Evolutionary conservation across 1,140 invertebrate species (phyloP).

Genomic region (Acromyrmex echinatior): DNA sequence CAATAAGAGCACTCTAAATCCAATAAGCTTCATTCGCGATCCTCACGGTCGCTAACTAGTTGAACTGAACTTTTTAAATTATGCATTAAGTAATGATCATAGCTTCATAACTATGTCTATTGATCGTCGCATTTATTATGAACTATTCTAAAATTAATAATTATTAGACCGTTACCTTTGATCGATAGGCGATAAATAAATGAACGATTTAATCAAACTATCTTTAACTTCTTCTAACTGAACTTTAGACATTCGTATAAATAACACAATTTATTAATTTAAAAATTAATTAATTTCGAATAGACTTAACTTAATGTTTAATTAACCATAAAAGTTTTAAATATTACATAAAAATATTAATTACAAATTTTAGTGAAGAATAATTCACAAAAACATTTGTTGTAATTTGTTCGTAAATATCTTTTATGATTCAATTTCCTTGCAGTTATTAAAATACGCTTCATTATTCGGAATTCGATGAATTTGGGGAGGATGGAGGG

Average conservation of each 20-base stretch:
- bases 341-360: background rate
- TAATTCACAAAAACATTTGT: background rate
- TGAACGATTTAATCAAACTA: background rate
- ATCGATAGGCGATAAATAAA: background rate
- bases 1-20: slow-evolving; percentile 38
- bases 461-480: slow-evolving; percentile 9
- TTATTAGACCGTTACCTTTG: background rate
- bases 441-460: background rate
- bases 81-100: slow-evolving; percentile 34
- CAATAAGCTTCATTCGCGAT: slow-evolving; percentile 47
- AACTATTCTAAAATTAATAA: slow-evolving; percentile 36
- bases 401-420: slow-evolving; percentile 4
- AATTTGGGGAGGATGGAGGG: background rate
- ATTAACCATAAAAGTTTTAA: background rate
- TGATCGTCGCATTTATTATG: slow-evolving; percentile 15
- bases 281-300: background rate
- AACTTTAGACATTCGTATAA: background rate
- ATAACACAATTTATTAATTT: background rate
- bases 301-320: background rate
- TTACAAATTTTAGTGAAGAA: background rate
- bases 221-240: too few species aligned
- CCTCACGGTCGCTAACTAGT: slow-evolving; percentile 48
- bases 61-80: slow-evolving; percentile 44
- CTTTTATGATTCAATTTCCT: background rate
- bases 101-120: slow-evolving; percentile 21